Evolutionary conservation across 2,797 vertebrate genomes (phyloP), one percentile per base, ranked within the genome.

Genomic region (Hydrolagus colliei): DNA sequence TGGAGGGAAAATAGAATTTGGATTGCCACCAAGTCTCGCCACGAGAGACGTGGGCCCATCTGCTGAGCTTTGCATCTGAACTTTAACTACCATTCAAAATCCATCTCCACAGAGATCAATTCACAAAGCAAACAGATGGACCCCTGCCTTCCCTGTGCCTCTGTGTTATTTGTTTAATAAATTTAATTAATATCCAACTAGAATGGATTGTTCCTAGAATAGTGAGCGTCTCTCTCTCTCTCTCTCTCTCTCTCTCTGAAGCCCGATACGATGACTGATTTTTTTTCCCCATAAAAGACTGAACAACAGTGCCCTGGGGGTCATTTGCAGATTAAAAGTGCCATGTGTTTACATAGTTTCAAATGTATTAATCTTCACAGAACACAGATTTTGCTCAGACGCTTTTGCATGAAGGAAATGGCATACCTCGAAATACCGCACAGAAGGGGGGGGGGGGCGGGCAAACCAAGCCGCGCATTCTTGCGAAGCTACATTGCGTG

Each of bases 161-260:
- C 93, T 94, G 92, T 93, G 93, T 95, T 96, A 95, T 96, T 96
- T 96, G 95, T 95, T 95, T 95, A 96, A 96, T 95, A 96, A 94
- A 95, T 96, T 95, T 96, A 96, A 96, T 96, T 96, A 96, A 96
- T 96, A 96, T 95, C 95, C 95, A 93, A 91, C 93, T 92, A 92
- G 91, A 93, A 87, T 94, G 92, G 93, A 92, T 90, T 91, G 89
- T 88, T 93, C 94, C 93, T 93, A 94, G 92, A 93, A 93, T 91
- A 89, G 92, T 91, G 90, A 91, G 89, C 88, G 82, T 88, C 88
- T 90, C 87, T 88, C 88, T 89, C 27, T 27, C 88, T 87, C 88
- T 89, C 91, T 91, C 87, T 91, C 90, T 86, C 88, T 87, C 88
- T 89, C 91, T 91, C 87, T 91, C 90, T 86, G 86, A 92, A 91